Evolutionary conservation across 2,888 invertebrate species (phyloP).

Genomic region (Cerastoderma edule): DNA sequence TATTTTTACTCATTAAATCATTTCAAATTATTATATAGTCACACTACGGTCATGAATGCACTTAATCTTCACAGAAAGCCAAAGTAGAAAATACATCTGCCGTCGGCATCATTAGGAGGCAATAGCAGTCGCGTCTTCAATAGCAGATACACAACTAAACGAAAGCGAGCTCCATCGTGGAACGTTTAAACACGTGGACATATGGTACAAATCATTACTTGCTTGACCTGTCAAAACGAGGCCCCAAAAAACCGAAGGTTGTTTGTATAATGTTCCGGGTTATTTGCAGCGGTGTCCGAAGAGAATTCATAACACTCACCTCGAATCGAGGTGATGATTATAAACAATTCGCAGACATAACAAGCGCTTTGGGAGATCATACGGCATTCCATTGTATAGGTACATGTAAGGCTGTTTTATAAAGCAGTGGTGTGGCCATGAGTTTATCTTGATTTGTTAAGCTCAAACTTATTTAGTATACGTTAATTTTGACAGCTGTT

Average conservation of each 20-base stretch:
- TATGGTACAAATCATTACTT: background rate
- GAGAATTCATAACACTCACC: conserved; percentile 1
- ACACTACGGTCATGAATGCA: background rate
- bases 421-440: background rate
- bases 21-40: background rate
- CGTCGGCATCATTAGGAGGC: background rate
- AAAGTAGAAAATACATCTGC: background rate
- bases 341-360: background rate
- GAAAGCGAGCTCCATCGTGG: background rate
- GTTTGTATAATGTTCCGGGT: conserved; percentile 11
- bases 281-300: conserved; percentile 5
- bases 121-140: background rate
- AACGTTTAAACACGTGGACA: background rate
- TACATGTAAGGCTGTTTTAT: background rate
- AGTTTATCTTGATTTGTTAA: too few relatives aligned
- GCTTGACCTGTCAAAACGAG: conserved; percentile 8
- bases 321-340: background rate
- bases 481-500: too few relatives aligned
- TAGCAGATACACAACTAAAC: background rate
- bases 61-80: background rate
- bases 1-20: too few relatives aligned
- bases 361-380: background rate
- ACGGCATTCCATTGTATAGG: background rate
- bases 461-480: too few relatives aligned
- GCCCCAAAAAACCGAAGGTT: conserved; percentile 11